Percentiles rank a stretch among this genome's conserved stretches.
phyloP scores from a whole-genome alignment of 2,113 vertebrate species.

The Amblyopsis rosae region DNA sequence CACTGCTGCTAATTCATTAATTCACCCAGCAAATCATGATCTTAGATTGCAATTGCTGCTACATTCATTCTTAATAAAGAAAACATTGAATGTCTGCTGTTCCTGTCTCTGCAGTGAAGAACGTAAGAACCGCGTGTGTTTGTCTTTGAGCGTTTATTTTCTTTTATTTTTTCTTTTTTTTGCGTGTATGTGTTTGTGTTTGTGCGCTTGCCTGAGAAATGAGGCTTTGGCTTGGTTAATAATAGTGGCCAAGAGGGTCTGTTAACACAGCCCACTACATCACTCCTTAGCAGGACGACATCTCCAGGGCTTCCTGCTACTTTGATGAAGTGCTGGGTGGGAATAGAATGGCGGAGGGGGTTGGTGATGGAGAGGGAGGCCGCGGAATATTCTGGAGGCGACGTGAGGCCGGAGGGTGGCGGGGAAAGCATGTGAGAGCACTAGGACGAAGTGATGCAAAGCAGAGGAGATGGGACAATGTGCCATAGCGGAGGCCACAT shows the following conservation, averaged over 20 bases:
- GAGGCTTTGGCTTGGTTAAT: conserved; percentile 56
- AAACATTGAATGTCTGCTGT: conserved; percentile 21
- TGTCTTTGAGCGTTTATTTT: not conserved
- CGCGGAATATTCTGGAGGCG: conserved; percentile 45
- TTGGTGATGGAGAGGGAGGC: conserved; percentile 59
- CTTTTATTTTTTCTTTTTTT: not conserved
- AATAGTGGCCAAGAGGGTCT: conserved; percentile 70
- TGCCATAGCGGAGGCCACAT: not conserved
- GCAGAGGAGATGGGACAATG: not conserved
- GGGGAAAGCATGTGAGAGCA: conserved; percentile 28
- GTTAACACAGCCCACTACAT: conserved; percentile 72
- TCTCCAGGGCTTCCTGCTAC: conserved; percentile 65
- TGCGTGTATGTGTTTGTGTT: conserved; percentile 47
- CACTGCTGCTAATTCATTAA: conserved; percentile 63
- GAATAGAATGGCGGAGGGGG: conserved; percentile 48
- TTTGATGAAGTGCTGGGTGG: conserved; percentile 66
- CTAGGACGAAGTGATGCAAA: not conserved
- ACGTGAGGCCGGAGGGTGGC: conserved; percentile 35
- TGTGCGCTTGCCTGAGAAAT: conserved; percentile 58
- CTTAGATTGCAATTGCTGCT: conserved; percentile 50
- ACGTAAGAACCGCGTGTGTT: conserved; percentile 4
- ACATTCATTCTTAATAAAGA: conserved; percentile 47
- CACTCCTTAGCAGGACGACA: conserved; percentile 65
- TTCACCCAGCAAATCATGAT: conserved; percentile 57
- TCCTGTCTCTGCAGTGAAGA: conserved; percentile 14